These are phyloP conservation scores for Helicolenus hilgendorfi DNA, from an alignment of 2,797 vertebrate species.

Conservation along the genomic window DNA sequence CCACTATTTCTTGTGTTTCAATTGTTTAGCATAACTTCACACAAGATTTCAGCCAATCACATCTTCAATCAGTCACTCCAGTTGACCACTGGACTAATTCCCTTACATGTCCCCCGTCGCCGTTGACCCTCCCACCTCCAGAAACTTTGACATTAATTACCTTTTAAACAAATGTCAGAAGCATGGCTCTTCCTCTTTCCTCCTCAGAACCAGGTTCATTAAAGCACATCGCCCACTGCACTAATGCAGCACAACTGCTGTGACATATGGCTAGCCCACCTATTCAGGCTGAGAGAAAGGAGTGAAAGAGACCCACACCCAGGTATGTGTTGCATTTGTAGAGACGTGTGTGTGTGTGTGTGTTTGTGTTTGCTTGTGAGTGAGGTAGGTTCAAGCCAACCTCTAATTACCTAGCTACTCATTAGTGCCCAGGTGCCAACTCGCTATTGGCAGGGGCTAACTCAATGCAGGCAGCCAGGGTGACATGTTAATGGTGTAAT, in stretches of 20 bases:
- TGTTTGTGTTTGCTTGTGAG: conserved; percentile 32
- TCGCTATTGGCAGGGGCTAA: conserved; percentile 79
- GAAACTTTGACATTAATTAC: conserved; percentile 50
- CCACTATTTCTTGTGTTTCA: not conserved
- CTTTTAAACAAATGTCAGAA: conserved; percentile 46
- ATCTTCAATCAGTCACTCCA: conserved; percentile 25
- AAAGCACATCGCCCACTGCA: conserved; percentile 23
- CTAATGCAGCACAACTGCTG: conserved; percentile 43
- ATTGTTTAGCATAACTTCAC: not conserved
- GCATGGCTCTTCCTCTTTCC: not conserved
- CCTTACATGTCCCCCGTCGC: not conserved
- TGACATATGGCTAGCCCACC: conserved; percentile 49
- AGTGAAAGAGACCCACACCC: not conserved
- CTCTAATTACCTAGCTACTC: conserved; percentile 82
- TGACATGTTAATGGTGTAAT: conserved; percentile 86
- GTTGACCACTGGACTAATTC: conserved; percentile 2
- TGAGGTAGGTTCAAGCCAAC: conserved; percentile 57
- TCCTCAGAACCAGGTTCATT: conserved; percentile 46
- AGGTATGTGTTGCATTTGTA: conserved; percentile 18
- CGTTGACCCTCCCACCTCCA: not conserved
- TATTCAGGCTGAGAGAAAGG: conserved; percentile 7
- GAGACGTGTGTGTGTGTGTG: conserved; percentile 18
- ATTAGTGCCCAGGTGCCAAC: conserved; percentile 83
- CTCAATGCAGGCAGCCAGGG: conserved; percentile 64
- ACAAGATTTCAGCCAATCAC: not conserved